A percentile compares a stretch with the other conserved stretches of the same genome.
phyloP scores from a whole-genome alignment of 2,113 vertebrate genomes.

The Sturnus vulgaris region DNA sequence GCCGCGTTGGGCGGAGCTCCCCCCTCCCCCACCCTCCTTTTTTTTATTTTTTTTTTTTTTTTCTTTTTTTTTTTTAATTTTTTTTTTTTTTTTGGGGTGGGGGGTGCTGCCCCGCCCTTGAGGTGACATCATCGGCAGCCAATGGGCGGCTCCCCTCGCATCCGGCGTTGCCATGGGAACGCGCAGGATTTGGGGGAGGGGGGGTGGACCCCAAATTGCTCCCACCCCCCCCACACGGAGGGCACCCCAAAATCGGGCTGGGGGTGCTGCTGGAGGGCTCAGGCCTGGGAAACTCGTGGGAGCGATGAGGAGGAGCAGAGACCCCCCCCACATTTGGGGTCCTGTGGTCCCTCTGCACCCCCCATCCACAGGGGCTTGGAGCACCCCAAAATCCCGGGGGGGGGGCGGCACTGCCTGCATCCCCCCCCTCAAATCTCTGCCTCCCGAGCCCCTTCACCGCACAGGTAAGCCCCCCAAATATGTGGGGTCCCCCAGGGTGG shows the following conservation, averaged over 20 bases:
- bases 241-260: not conserved
- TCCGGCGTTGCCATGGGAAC: conserved; percentile 35
- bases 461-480: not conserved
- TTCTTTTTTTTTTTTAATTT: not conserved
- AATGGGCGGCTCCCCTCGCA: not conserved
- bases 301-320: not conserved
- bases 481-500: not conserved
- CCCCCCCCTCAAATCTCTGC: not conserved
- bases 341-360: not conserved
- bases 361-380: not conserved
- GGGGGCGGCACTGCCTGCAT: too few relatives aligned
- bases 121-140: conserved; percentile 38
- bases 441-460: not conserved
- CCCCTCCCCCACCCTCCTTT: not conserved
- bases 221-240: too few relatives aligned
- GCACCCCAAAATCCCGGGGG: not conserved
- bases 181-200: not conserved
- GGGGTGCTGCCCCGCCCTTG: not conserved
- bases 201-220: not conserved
- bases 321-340: not conserved
- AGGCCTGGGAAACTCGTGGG: not conserved
- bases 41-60: not conserved
- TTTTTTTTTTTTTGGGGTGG: not conserved
- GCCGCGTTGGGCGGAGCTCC: not conserved
- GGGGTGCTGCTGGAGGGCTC: not conserved